These are phyloP conservation scores for Ericerus pela DNA, from an alignment of 1,140 invertebrate genomes.

Conservation along the genomic window DNA sequence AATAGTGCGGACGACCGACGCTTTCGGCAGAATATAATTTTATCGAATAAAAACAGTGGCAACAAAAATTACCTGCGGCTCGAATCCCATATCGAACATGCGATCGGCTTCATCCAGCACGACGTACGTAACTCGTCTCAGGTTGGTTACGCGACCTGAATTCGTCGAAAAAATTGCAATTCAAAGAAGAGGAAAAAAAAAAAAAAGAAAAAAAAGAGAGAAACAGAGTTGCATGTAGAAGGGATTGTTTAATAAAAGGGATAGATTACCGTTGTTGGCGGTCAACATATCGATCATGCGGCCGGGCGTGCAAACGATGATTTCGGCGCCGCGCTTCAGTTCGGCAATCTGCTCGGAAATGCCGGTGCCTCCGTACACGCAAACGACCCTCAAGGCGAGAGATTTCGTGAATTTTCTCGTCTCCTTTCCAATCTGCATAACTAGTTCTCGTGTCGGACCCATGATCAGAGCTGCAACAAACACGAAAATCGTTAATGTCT, in stretches of 20 bases:
- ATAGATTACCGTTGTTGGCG: slow-evolving; percentile 61
- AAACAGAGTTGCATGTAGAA: background rate
- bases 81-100: slow-evolving; percentile 99
- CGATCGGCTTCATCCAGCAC: slow-evolving; percentile 97
- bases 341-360: slow-evolving; percentile 97
- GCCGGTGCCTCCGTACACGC: slow-evolving; percentile 96
- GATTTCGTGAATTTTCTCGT: slow-evolving; percentile 90
- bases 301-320: slow-evolving; percentile 97
- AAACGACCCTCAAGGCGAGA: slow-evolving; percentile 72
- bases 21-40: background rate
- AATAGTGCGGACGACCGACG: background rate
- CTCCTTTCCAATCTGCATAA: slow-evolving; percentile 97
- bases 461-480: slow-evolving; percentile 62
- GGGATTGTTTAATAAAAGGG: background rate
- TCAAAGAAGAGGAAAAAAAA: background rate
- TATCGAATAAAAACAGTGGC: slow-evolving; percentile 5
- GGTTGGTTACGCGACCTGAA: slow-evolving; percentile 78
- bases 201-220: background rate
- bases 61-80: slow-evolving; percentile 64
- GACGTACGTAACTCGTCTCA: slow-evolving; percentile 87
- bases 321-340: slow-evolving; percentile 91
- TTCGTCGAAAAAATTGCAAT: background rate
- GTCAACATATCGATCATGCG: slow-evolving; percentile 99
- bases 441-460: slow-evolving; percentile 95
- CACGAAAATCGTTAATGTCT: too few species aligned